Base-by-base conservation (phyloP, 1,140 invertebrate species). In the Lanistes nyassanus region DNA sequence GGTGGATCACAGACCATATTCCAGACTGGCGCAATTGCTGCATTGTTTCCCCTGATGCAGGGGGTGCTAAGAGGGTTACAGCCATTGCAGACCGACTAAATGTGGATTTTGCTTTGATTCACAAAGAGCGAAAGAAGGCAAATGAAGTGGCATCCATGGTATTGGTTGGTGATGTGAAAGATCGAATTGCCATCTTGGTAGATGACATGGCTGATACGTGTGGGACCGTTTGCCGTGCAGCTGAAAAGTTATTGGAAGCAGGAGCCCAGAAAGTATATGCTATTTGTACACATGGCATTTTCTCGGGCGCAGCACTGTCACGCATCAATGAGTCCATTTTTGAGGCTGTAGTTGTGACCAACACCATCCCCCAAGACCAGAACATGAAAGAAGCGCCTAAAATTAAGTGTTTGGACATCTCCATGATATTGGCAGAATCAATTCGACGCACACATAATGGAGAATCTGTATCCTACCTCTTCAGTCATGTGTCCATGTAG, bases 121-220 rank as follows among this genome's bases (percentile, higher is more conserved):
- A 99, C 89, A 99, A 99, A 90, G 98, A 99, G 88, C 92, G 98
- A 65, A 98, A 98, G 86, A 96, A 97, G 88, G 97, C 96, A 0
- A 98, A 97, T 86, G 97, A 98, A 89, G 97, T 98, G n/a, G 97
- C 97, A 2, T 95, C 96, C 29, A 99, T 99, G 94, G 97, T 99
- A 2, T 90, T 99, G 29, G 97, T 99, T 0, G 98, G 98, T 74
- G 97, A 99, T 90, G 98, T 99, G 0, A 97, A 94, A 87, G 95
- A 98, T 83, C 93, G 95, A 65, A 94, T 97, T 62, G 97, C 98
- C 58, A 99, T 99, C 80, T 91, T 99, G 78, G 97, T 99, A 4
- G 98, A 99, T 85, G 98, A 99, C 88, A 98, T 99, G 95, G 98
- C 98, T 4, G 98, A 99, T 86, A 99, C 98, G 29, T 99, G 97